Evolutionary conservation across 2,113 vertebrate genomes (phyloP).

Genomic region (Pangasianodon gigas): DNA sequence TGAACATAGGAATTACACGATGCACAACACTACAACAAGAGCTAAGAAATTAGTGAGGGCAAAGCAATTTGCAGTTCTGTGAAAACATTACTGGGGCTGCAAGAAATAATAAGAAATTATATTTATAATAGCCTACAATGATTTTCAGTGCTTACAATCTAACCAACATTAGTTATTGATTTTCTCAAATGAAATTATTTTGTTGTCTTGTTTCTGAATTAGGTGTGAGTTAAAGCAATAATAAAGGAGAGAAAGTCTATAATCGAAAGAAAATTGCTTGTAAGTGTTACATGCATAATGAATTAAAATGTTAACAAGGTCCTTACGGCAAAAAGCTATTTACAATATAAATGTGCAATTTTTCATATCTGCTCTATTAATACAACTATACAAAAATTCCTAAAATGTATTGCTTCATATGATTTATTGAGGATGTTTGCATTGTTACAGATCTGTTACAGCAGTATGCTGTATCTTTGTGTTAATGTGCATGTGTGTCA

Average conservation of each 20-base stretch:
- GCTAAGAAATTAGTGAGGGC: background rate
- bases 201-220: conserved; percentile 20
- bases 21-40: background rate
- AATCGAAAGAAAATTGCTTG: background rate
- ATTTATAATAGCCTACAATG: conserved; percentile 6
- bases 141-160: conserved; percentile 10
- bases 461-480: background rate
- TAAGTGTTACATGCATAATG: background rate
- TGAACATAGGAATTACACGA: background rate
- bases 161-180: conserved; percentile 2
- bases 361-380: background rate
- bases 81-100: background rate
- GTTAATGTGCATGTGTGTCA: background rate
- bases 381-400: background rate
- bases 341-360: background rate
- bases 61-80: conserved; percentile 15
- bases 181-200: conserved; percentile 10
- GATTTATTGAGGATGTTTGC: background rate
- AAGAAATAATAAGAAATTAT: background rate
- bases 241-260: background rate
- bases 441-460: background rate
- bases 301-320: conserved; percentile 1
- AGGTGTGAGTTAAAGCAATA: background rate
- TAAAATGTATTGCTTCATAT: background rate
- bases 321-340: background rate